phyloP scores from a whole-genome alignment of 2,888 invertebrate species.

The Ophonus ardosiacus region DNA sequence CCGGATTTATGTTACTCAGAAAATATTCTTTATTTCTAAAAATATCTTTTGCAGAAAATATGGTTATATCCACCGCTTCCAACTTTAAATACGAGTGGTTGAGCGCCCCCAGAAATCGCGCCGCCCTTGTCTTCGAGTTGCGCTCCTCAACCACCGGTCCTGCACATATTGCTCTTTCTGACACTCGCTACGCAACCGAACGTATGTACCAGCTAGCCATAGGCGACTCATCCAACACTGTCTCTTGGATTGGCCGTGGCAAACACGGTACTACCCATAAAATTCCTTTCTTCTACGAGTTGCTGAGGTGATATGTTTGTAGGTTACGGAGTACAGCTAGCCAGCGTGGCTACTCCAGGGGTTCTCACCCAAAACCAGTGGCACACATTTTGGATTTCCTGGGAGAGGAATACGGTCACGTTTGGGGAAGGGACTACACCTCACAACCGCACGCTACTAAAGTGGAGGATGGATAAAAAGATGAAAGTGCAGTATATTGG shows the following conservation, averaged over 20 bases:
- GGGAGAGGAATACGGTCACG: conserved; percentile 80
- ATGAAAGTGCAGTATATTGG: conserved; percentile 81
- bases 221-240: conserved; percentile 79
- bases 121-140: conserved; percentile 81
- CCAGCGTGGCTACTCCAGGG: conserved; percentile 79
- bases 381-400: conserved; percentile 84
- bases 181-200: conserved; percentile 77
- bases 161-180: conserved; percentile 80
- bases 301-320: conserved; percentile 67
- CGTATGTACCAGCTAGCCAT: conserved; percentile 81
- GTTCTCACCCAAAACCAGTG: conserved; percentile 79
- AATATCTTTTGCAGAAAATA: conserved; percentile 76
- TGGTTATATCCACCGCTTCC: conserved; percentile 80
- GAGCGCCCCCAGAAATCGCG: conserved; percentile 80
- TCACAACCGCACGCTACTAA: conserved; percentile 78
- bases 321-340: conserved; percentile 82
- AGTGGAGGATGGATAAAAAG: conserved; percentile 80
- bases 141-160: conserved; percentile 74
- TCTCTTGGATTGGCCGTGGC: conserved; percentile 81
- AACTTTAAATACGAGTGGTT: conserved; percentile 83
- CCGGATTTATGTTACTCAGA: no score
- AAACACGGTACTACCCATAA: conserved; percentile 78
- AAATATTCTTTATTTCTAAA: no score
- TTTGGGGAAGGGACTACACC: conserved; percentile 80
- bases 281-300: neutral